A percentile compares a stretch with the other conserved stretches of the same genome.
Evolutionary conservation across 2,797 vertebrate genomes (phyloP).

Genomic region (Lates japonicus): DNA sequence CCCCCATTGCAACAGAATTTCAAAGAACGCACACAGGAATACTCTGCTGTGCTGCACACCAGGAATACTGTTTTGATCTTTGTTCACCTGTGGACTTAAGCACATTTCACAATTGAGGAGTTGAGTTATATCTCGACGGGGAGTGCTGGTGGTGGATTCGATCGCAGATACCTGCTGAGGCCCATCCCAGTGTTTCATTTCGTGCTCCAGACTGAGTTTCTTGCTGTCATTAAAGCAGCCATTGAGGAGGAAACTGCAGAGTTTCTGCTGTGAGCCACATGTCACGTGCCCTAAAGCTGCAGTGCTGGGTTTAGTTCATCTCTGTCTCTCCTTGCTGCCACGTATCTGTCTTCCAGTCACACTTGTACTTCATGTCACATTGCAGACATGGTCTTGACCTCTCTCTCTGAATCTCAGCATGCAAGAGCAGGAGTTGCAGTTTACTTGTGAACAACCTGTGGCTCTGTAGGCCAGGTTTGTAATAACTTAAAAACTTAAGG

Average conservation of each 20-base stretch:
- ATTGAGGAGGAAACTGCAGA: slow-evolving; percentile 33
- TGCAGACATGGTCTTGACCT: not conserved
- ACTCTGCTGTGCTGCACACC: slow-evolving; percentile 40
- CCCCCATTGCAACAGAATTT: slow-evolving; percentile 17
- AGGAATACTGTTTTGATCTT: slow-evolving; percentile 49
- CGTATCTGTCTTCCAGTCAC: not conserved
- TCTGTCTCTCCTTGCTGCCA: not conserved
- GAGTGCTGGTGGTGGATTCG: slow-evolving; percentile 43
- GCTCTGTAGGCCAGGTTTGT: too few relatives aligned
- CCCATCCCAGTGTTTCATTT: slow-evolving; percentile 58
- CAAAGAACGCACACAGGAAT: slow-evolving; percentile 25
- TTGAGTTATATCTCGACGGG: slow-evolving; percentile 70
- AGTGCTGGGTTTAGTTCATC: slow-evolving; percentile 8
- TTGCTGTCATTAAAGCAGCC: slow-evolving; percentile 51
- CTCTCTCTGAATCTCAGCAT: not conserved
- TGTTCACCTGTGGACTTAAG: slow-evolving; percentile 63
- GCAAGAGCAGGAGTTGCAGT: not conserved
- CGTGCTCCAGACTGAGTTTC: slow-evolving; percentile 53
- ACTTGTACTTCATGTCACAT: not conserved
- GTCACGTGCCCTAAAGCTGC: slow-evolving; percentile 21
- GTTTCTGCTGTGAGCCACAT: slow-evolving; percentile 24
- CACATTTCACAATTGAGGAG: slow-evolving; percentile 63
- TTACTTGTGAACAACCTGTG: not conserved
- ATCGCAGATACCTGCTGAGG: slow-evolving; percentile 56
- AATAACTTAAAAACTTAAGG: not conserved